These are phyloP conservation scores for Sebastes vulpes DNA, from an alignment of 2,797 vertebrate species.

Conservation along the genomic window DNA sequence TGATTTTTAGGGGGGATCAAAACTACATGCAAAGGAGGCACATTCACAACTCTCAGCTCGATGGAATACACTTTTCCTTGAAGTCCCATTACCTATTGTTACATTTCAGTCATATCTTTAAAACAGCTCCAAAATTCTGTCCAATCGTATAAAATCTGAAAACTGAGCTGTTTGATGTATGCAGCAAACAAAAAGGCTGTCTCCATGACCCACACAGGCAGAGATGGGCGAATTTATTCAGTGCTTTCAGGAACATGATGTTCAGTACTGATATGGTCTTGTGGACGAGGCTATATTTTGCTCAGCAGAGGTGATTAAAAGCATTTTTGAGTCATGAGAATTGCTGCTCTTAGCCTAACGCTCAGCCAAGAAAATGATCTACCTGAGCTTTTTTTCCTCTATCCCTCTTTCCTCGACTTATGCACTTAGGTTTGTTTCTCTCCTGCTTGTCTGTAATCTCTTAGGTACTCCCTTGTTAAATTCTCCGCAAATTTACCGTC, in stretches of 20 bases:
- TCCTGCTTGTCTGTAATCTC: conserved; percentile 49
- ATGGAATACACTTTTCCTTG: neutral
- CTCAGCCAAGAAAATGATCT: conserved; percentile 53
- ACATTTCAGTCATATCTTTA: neutral
- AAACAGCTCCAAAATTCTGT: neutral
- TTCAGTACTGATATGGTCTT: conserved; percentile 37
- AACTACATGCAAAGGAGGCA: conserved; percentile 10
- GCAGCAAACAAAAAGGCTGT: conserved; percentile 30
- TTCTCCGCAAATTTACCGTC: conserved; percentile 44
- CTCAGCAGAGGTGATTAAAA: conserved; percentile 71
- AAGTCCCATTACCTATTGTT: conserved; percentile 1
- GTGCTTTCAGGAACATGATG: conserved; percentile 54
- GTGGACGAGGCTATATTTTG: conserved; percentile 43
- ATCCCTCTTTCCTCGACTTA: conserved; percentile 36
- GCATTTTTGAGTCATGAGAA: conserved; percentile 59
- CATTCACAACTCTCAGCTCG: neutral
- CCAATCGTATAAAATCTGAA: neutral
- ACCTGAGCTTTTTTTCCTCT: conserved; percentile 12
- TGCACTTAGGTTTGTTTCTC: conserved; percentile 55
- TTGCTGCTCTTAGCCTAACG: conserved; percentile 57
- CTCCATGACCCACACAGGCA: conserved; percentile 1
- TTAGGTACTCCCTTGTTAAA: conserved; percentile 50
- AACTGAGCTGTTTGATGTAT: conserved; percentile 22
- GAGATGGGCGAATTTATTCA: conserved; percentile 45
- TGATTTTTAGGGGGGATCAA: conserved; percentile 28